Percentiles rank a stretch among this genome's conserved stretches.
Conservation (phyloP, 2,797 vertebrate species). For the Octomys mimax region DNA sequence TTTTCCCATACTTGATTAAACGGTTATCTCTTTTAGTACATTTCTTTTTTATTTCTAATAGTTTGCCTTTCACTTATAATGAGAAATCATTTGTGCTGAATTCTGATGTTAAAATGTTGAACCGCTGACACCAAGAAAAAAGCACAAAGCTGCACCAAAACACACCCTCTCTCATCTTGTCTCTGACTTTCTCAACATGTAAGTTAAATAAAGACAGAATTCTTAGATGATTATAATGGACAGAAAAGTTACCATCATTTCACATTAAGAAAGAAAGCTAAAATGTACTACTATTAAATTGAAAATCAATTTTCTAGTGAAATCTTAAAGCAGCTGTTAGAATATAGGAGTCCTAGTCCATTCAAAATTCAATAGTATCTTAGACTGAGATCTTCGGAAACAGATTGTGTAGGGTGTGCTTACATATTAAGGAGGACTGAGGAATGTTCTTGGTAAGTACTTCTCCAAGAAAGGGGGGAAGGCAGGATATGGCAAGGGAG, state of each 20-base stretch:
- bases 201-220: background rate
- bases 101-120: background rate
- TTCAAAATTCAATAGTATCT: background rate
- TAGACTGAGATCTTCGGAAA: background rate
- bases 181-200: background rate
- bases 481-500: background rate
- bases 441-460: background rate
- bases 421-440: background rate
- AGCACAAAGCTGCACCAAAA: background rate
- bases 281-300: background rate
- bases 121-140: background rate
- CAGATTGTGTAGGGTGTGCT: background rate
- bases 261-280: background rate
- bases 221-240: background rate
- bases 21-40: background rate
- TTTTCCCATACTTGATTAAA: background rate
- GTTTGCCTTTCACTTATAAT: background rate
- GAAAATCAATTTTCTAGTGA: background rate
- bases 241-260: background rate
- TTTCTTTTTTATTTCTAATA: constrained; percentile 7
- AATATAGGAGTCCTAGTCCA: background rate
- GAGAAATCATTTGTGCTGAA: background rate
- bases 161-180: background rate
- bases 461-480: background rate
- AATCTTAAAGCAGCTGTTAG: background rate